Percentiles rank a stretch among this genome's conserved stretches.
Conservation (phyloP, 2,797 vertebrate species). For the Emys orbicularis region DNA sequence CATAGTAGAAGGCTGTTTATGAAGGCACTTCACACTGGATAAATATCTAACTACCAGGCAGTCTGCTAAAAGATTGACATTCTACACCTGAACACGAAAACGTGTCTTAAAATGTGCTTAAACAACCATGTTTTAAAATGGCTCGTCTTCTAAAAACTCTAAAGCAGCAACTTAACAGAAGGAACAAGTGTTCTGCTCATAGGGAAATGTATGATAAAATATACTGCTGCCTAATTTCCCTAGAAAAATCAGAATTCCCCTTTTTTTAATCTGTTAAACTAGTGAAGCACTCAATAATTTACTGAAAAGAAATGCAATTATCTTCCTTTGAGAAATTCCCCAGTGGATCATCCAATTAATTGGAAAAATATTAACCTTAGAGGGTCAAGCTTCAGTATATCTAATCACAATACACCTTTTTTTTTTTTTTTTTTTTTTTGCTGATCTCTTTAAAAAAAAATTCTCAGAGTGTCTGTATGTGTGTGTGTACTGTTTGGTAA, state of each 20-base stretch:
- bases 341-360: conserved; percentile 15
- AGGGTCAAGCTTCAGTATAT: conserved; percentile 17
- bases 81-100: background rate
- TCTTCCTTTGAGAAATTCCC: conserved; percentile 13
- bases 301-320: conserved; percentile 19
- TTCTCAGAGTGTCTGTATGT: background rate
- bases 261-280: background rate
- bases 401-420: background rate
- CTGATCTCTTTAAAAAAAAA: conserved; percentile 18
- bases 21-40: background rate
- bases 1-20: background rate
- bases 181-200: background rate
- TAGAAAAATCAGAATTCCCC: background rate
- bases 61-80: background rate
- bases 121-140: background rate
- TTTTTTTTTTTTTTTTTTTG: background rate
- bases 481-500: background rate
- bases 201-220: background rate
- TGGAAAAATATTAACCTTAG: conserved; percentile 50
- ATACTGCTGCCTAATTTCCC: background rate
- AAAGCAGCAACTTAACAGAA: background rate
- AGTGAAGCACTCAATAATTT: conserved; percentile 4
- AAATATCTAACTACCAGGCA: background rate
- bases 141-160: background rate
- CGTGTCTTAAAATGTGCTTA: background rate